A percentile compares a stretch with the other conserved stretches of the same genome.
Evolutionary conservation across 2,888 invertebrate genomes (phyloP).

Genomic region (Sphecodes monilicornis): DNA sequence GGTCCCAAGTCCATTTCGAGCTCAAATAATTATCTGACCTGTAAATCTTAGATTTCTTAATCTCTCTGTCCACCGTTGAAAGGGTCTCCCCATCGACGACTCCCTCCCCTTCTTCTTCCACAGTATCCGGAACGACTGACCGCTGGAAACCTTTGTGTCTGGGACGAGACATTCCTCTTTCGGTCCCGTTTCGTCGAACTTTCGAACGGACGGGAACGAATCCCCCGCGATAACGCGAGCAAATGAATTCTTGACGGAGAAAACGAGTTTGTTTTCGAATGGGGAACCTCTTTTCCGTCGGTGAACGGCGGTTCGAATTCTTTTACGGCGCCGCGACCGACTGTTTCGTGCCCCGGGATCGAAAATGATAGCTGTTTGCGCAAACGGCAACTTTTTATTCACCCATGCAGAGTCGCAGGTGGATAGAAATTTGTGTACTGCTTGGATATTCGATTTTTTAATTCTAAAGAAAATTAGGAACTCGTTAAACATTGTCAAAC

Average conservation of each 20-base stretch:
- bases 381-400: neutral
- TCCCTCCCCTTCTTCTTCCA: neutral
- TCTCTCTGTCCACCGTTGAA: conserved; percentile 36
- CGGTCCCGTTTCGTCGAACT: conserved; percentile 3
- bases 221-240: conserved; percentile 9
- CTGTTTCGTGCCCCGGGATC: neutral
- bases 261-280: neutral
- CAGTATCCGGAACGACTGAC: neutral
- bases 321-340: neutral
- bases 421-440: neutral
- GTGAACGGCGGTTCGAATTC: neutral
- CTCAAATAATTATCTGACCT: conserved; percentile 56
- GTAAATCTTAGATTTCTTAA: conserved; percentile 65
- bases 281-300: neutral
- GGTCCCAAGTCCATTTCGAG: conserved; percentile 10
- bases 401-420: no score
- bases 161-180: neutral
- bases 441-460: neutral
- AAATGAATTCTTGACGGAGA: neutral
- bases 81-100: neutral
- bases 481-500: neutral
- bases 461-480: neutral
- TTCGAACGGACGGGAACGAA: conserved; percentile 13
- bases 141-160: conserved; percentile 5
- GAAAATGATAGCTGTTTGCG: neutral